Evolutionary conservation across 1,140 invertebrate species (phyloP), one percentile per base, ranked within the genome.

Genomic region (Calycopis cecrops): DNA sequence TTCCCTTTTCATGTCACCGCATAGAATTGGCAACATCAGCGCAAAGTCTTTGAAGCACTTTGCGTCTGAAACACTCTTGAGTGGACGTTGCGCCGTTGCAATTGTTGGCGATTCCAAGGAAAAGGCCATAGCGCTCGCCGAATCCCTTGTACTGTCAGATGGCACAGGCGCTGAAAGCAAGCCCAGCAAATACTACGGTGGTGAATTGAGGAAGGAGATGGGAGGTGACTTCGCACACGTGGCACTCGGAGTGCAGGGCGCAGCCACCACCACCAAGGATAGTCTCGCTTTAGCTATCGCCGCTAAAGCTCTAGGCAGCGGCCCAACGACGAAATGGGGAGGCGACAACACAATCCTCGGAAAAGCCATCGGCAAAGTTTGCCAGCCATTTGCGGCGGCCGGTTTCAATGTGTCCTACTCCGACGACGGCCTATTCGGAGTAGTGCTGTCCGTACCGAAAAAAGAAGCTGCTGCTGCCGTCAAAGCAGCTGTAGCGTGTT

Each of bases 341-440:
- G 77, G 73, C 10, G 82, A 89, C 59, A 81, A 87, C 55, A 87
- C 91, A 14, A 85, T 92, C 0, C 85, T 97, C 0, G 85, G 85
- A 0, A 92, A 92, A 75, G 91, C 91, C 12, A 75, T 92, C 4
- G 87, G 90, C 34, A 86, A 90, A 37, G 87, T 90, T 49, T 87
- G 89, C n/a, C n/a, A n/a, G 10, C 89, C 91, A 42, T 91, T 90
- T 21, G 91, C 92, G 37, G 88, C 93, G 0, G 88, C 91, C 17
- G 91, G 93, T 10, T 89, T 98, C 51, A 97, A 94, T 80, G 90
- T 91, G 11, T 92, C 89, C 55, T 97, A 98, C 77, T 90, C 91
- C 0, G 97, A 98, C 83, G 90, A 90, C 67, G 97, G 97, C 37
- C 87, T 98, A 4, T 96, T 97, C 79, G 97, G 97, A 17, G 91